Conservation (phyloP, 2,797 vertebrate genomes). For the Pagetopsis macropterus region DNA sequence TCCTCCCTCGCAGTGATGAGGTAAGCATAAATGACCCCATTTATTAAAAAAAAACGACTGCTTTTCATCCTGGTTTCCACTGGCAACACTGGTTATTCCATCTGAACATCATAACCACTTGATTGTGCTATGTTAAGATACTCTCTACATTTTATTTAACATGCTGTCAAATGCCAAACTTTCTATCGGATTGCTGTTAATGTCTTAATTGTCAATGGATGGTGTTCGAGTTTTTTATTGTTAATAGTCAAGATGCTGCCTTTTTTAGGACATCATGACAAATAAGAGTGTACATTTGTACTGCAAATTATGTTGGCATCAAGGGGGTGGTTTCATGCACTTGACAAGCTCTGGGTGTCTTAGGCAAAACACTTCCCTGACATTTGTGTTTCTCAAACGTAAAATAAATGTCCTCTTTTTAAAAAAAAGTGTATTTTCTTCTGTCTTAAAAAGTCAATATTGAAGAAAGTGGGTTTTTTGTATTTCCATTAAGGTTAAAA, state of each 20-base stretch:
- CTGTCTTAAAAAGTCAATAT: neutral
- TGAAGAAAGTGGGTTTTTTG: neutral
- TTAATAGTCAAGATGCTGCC: neutral
- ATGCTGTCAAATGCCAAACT: neutral
- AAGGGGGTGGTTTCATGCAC: neutral
- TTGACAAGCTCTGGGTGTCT: neutral
- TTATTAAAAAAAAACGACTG: neutral
- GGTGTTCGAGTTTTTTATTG: neutral
- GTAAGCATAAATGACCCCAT: constrained; percentile 60
- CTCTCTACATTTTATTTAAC: no score
- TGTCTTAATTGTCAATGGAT: neutral
- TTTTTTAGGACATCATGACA: neutral
- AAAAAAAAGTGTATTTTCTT: no score
- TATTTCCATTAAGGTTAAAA: neutral
- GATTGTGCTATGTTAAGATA: no score
- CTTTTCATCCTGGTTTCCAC: no score
- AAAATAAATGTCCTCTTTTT: no score
- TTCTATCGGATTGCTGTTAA: neutral
- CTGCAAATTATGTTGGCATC: neutral
- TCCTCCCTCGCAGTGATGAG: constrained; percentile 56
- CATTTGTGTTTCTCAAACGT: neutral
- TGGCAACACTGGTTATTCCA: no score
- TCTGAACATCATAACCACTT: no score
- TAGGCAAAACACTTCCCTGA: neutral
- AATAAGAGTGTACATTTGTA: neutral